Conservation (phyloP, 2,797 vertebrate genomes). For the Lepus townsendii region DNA sequence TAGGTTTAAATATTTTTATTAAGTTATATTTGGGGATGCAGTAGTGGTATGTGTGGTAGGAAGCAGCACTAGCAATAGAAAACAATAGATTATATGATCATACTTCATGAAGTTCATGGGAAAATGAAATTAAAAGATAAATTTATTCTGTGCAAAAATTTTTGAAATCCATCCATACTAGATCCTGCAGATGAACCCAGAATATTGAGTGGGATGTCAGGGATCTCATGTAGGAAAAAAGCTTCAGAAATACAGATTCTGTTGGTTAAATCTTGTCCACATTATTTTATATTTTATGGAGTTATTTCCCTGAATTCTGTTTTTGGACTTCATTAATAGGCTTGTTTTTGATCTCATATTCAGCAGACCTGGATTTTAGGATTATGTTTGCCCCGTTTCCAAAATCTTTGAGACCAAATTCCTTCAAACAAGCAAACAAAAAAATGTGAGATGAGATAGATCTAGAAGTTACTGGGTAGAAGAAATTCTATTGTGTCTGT, state of each 20-base stretch:
- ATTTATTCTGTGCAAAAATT: too few relatives aligned
- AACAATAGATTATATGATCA: neutral
- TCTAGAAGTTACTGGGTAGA: neutral
- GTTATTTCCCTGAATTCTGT: constrained; percentile 37
- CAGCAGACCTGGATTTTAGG: neutral
- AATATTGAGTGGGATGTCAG: neutral
- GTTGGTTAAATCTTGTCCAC: constrained; percentile 16
- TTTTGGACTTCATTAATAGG: constrained; percentile 51
- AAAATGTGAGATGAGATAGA: neutral
- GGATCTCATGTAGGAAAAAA: neutral
- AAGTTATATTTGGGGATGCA: neutral
- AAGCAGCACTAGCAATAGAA: neutral
- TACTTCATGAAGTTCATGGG: too few relatives aligned
- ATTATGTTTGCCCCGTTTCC: neutral
- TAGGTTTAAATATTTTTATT: neutral
- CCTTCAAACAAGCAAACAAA: neutral
- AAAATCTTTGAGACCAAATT: neutral
- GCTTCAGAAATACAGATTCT: constrained; percentile 22
- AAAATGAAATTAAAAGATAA: too few relatives aligned
- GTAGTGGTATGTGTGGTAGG: neutral
- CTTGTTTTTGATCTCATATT: constrained; percentile 20
- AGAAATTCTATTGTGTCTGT: constrained; percentile 3
- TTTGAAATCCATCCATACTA: neutral
- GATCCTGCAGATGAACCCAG: constrained; percentile 28
- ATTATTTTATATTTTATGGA: constrained; percentile 39